Evolutionary conservation across 2,797 vertebrate genomes (phyloP).

Genomic region (Scarus forsteni): DNA sequence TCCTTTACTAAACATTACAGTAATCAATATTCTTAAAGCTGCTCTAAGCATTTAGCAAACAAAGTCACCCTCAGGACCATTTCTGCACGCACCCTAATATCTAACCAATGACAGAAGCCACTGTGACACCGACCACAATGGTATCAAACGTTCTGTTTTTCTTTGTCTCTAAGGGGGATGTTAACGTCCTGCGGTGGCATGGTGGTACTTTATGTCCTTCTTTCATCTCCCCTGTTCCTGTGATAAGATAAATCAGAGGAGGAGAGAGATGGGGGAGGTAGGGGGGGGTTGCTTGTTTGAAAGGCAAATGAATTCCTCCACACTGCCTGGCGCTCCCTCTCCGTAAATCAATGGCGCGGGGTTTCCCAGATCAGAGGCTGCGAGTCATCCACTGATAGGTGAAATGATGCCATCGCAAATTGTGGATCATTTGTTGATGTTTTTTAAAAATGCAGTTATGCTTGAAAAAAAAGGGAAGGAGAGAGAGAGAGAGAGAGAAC

Average conservation of each 20-base stretch:
- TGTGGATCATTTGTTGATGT: slow-evolving; percentile 76
- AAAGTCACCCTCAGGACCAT: slow-evolving; percentile 1
- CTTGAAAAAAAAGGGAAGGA: slow-evolving; percentile 36
- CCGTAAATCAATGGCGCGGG: slow-evolving; percentile 76
- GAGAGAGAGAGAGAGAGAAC: slow-evolving; percentile 27
- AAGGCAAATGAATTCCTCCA: slow-evolving; percentile 82
- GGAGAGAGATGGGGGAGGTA: slow-evolving; percentile 47
- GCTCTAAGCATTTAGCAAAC: not conserved
- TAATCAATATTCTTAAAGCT: slow-evolving; percentile 4
- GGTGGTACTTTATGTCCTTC: slow-evolving; percentile 76
- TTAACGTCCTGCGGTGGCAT: slow-evolving; percentile 66
- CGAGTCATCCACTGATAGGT: slow-evolving; percentile 63
- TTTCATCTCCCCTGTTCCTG: slow-evolving; percentile 78
- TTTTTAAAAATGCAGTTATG: slow-evolving; percentile 72
- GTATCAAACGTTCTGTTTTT: slow-evolving; percentile 65
- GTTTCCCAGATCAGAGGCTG: slow-evolving; percentile 67
- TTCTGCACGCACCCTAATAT: slow-evolving; percentile 2
- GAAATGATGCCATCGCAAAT: slow-evolving; percentile 75
- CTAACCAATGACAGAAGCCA: slow-evolving; percentile 21
- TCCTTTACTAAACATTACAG: not conserved
- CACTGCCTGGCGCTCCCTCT: slow-evolving; percentile 45
- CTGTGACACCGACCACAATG: slow-evolving; percentile 52
- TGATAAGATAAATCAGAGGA: slow-evolving; percentile 80
- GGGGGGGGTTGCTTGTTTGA: slow-evolving; percentile 69
- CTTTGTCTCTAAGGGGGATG: slow-evolving; percentile 69